Percentiles rank a stretch among this genome's conserved stretches.
Conservation (phyloP, 2,113 vertebrate species). For the zebrafish (Danio rerio) region DNA sequence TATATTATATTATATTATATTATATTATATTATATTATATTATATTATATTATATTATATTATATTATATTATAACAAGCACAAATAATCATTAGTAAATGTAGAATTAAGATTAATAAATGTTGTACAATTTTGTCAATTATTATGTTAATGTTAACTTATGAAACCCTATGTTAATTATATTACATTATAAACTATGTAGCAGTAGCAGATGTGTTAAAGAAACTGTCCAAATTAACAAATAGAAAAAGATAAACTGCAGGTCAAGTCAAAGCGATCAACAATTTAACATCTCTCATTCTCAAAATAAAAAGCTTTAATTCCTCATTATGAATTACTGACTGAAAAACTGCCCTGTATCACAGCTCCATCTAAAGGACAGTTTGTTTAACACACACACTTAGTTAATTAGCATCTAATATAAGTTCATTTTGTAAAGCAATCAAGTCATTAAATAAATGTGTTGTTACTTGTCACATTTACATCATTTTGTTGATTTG, state of each 20-base stretch:
- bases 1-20: not conserved
- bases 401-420: not conserved
- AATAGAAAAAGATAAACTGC: not conserved
- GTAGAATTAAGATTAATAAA: too few relatives aligned
- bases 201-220: not conserved
- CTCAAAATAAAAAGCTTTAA: not conserved
- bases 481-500: not conserved
- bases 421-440: not conserved
- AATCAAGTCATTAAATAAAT: not conserved
- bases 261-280: conserved; percentile 15
- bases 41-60: too few relatives aligned
- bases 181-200: too few relatives aligned
- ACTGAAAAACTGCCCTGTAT: not conserved
- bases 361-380: conserved; percentile 42
- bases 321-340: not conserved
- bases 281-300: conserved; percentile 11
- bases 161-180: too few relatives aligned
- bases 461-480: not conserved
- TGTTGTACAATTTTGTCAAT: too few relatives aligned
- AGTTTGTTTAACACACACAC: not conserved
- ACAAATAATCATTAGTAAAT: too few relatives aligned
- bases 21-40: not conserved
- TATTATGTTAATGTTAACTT: too few relatives aligned
- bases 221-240: not conserved
- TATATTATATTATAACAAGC: too few relatives aligned